Base-by-base conservation (phyloP, 2,888 invertebrate genomes). In the Stenichneumon culpator region DNA sequence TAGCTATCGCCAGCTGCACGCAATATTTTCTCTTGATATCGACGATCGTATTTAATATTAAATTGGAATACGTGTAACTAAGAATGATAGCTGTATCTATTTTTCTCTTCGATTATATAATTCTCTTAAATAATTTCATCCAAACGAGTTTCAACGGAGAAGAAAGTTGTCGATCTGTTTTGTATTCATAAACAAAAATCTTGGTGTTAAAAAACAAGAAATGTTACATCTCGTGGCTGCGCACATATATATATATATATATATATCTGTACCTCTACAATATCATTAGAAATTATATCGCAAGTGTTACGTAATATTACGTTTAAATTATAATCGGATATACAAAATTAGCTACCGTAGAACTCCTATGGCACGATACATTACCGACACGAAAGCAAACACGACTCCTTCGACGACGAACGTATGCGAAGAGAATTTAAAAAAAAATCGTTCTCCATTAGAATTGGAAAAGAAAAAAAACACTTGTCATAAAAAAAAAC, bases 1-100 rank as follows among this genome's bases (percentile, higher is more conserved):
- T 85, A 90, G 88, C 89, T 90, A 88, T 67, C 86, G 88, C 84
- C 88, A 89, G 88, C 78, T 90, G 91, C 91, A 91, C 91, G 90
- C 87, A 89, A 81, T 86, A 65, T 84, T 85, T 86, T 79, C 63
- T 70, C 69, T 68, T 57, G 54, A 79, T 75, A 70, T 75, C 74
- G 25, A 79, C 54, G 65, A 72, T 36, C 63, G 28, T 74, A 84
- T 28, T 22, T 19, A 19, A 57, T 44, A 44, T 44, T 44, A n/a
- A 73, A 65, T 75, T 85, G 74, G 79, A 36, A 57, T 85, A 52
- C 44, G 67, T 79, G 79, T 85, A 50, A 75, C 16, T 57, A 75
- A 82, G 82, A 82, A 84, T 84, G 50, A 84, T 84, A 79, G 57
- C 75, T 67, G 84, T 82, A 75, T 74, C 14, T 74, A 19, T 73